Conservation (phyloP, 2,113 vertebrate species). For the Protobothrops mucrosquamatus region DNA sequence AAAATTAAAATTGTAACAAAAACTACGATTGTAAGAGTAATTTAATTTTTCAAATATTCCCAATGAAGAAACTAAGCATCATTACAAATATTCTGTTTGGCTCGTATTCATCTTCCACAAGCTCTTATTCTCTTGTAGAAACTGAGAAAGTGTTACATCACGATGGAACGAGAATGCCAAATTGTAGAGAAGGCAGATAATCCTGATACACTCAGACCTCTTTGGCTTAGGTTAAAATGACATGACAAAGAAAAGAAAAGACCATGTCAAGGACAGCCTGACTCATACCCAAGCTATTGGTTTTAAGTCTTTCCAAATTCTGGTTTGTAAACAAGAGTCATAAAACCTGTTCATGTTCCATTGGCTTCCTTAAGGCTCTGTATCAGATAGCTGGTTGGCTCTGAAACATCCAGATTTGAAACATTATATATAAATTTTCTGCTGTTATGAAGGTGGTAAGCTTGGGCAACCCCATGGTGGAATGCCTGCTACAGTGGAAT, state of each 20-base stretch:
- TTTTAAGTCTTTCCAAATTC: neutral
- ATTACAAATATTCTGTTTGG: neutral
- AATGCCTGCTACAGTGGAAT: neutral
- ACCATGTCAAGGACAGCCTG: neutral
- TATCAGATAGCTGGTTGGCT: neutral
- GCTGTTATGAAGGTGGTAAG: neutral
- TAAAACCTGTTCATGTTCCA: neutral
- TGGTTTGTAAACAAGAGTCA: neutral
- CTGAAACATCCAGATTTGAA: too few relatives aligned
- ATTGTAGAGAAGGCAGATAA: fast-evolving
- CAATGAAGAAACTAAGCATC: constrained; percentile 29
- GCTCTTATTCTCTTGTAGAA: constrained; percentile 1
- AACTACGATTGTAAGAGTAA: neutral
- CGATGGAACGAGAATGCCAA: constrained; percentile 13
- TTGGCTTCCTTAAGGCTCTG: neutral
- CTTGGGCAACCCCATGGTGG: neutral
- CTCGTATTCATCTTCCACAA: constrained; percentile 20
- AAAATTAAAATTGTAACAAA: neutral
- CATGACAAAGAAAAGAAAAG: constrained; percentile 18
- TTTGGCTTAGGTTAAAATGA: constrained; percentile 19
- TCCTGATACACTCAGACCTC: neutral
- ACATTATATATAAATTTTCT: too few relatives aligned
- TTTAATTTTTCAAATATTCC: constrained; percentile 25
- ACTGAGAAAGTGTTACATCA: neutral
- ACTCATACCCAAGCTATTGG: neutral